Percentiles rank a stretch among this genome's conserved stretches.
These are phyloP conservation scores for Barnardius zonarius DNA, from an alignment of 2,113 vertebrate species.

Conservation along the genomic window DNA sequence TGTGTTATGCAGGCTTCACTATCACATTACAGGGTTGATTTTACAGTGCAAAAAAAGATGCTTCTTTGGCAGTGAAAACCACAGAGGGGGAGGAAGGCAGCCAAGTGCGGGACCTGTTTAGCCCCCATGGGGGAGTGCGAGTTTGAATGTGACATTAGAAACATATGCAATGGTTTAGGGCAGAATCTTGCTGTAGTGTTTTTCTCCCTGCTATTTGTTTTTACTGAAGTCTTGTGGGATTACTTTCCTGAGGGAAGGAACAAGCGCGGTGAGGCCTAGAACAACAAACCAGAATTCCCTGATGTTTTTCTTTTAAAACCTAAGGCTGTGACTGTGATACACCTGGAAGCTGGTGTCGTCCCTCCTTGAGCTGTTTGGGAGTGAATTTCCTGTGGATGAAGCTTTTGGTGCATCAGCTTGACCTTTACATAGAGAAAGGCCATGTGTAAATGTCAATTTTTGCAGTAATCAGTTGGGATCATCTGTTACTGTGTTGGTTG, in stretches of 20 bases:
- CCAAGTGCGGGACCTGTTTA: conserved; percentile 2
- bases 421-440: conserved; percentile 22
- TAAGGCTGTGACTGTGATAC: not conserved
- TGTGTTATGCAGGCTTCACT: not conserved
- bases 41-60: conserved; percentile 27
- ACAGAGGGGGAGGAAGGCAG: conserved; percentile 20
- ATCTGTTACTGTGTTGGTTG: not conserved
- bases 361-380: not conserved
- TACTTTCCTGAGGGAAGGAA: not conserved
- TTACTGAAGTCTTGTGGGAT: not conserved
- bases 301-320: not conserved
- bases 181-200: not conserved
- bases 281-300: not conserved
- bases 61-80: conserved; percentile 43
- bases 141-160: not conserved
- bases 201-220: not conserved
- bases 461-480: not conserved
- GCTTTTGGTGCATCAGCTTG: not conserved
- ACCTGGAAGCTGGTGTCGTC: not conserved
- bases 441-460: conserved; percentile 20
- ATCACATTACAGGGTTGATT: conserved; percentile 23
- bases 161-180: not conserved
- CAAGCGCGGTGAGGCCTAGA: not conserved
- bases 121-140: not conserved
- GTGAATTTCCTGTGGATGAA: not conserved